phyloP scores from a whole-genome alignment of 2,797 vertebrate species.

The Hippoglossus hippoglossus region DNA sequence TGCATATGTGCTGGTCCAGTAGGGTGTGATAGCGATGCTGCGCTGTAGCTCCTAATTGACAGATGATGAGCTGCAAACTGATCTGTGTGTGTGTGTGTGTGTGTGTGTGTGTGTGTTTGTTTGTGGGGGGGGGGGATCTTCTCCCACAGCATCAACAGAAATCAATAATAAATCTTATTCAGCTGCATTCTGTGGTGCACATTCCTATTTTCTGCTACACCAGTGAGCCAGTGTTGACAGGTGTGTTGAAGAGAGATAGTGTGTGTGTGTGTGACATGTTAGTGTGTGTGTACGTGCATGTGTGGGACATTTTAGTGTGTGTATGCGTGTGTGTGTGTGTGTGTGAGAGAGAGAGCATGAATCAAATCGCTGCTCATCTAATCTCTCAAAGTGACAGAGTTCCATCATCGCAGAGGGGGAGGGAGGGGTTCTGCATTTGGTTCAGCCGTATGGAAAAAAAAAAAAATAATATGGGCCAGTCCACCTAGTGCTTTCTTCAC shows the following conservation, averaged over 20 bases:
- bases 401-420: conserved; percentile 56
- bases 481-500: conserved; percentile 82
- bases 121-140: conserved; percentile 1
- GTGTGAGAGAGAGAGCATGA: conserved; percentile 40
- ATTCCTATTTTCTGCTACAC: conserved; percentile 33
- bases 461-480: conserved; percentile 55
- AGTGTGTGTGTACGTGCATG: background rate
- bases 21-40: conserved; percentile 39
- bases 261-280: background rate
- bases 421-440: conserved; percentile 54
- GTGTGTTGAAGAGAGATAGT: conserved; percentile 29
- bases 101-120: too few relatives aligned
- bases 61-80: conserved; percentile 60
- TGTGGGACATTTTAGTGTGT: background rate
- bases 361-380: conserved; percentile 77
- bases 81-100: conserved; percentile 15
- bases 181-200: conserved; percentile 39
- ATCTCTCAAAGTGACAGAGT: conserved; percentile 79
- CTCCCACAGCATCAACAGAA: conserved; percentile 42
- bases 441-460: conserved; percentile 49
- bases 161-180: conserved; percentile 73
- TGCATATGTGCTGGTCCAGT: conserved; percentile 12
- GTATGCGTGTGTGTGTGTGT: background rate
- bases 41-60: conserved; percentile 48
- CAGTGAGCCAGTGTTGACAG: conserved; percentile 51